Base-by-base conservation (phyloP, 2,797 vertebrate species). In the Apodemus agrarius region DNA sequence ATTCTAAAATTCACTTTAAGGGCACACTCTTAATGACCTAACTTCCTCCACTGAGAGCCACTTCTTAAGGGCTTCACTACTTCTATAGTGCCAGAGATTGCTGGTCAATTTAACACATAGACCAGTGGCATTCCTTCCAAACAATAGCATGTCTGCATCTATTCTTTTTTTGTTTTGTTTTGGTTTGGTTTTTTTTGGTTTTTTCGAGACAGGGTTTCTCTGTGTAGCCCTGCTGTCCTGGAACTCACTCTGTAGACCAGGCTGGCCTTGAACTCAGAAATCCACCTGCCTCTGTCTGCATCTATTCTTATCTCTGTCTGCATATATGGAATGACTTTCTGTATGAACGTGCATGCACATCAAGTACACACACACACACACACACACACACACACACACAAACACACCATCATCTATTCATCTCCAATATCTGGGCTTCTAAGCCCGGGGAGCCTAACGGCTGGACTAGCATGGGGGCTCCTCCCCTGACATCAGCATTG, bases 371-470 rank as follows among this genome's bases (percentile, higher is more conserved):
- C 6, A 19, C 24, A 26, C 24, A 8, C 24, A 3, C 16, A 34
- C 49, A 54, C 46, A 34, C 49, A 52, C 76, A 59, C 79, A 57
- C 52, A 81, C 79, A 81, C 57, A 29, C 81, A 83, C 11, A 49
- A 21, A 6, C 14, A 22, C 1, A 0, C 16, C 34, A 7, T 13
- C 24, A 34, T 14, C 37, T 52, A 24, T 12, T 29, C 1, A 34
- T 67, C 37, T 49, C 16, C 59, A 80, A 84, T 4, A 80, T 17
- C 29, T 65, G 90, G 57, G 10, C 6, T 72, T 34, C 82, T 52
- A 29, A 69, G 22, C 9, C 63, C 21, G 31, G 37, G 40, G 17
- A 52, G 67, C 54, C 40, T 69, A 13, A 21, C 67, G 40, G 9
- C 10, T 10, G 46, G 37, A 57, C 12, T 26, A 78, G 29, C 24